Base-by-base conservation (phyloP, 1,140 invertebrate genomes). In the Cecropterus lyciades region DNA sequence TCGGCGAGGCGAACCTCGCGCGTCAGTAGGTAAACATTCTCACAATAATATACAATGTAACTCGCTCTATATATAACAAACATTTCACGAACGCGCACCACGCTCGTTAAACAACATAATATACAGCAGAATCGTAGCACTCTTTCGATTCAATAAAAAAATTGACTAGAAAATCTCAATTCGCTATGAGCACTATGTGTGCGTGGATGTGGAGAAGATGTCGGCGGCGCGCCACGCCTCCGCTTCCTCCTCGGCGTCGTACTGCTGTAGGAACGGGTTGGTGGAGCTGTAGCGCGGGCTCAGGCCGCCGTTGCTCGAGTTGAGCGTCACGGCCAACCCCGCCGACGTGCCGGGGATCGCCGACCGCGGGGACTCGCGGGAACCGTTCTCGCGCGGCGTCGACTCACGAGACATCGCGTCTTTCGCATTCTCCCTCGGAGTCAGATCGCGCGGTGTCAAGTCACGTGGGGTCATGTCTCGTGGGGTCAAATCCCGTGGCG, bases 241-340 rank as follows among this genome's bases (percentile, higher is more conserved):
- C 66, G 86, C 87, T 72, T 91, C 89, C 71, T 80, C 87, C 72
- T 91, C 89, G 51, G 81, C 86, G 78, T 91, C 89, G 77, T 94
- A 94, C 77, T 93, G 92, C 86, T 94, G 88, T 75, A 94, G 80
- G 82, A 94, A 94, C 43, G 94, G 94, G 89, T 94, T 94, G 24
- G 94, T 94, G 70, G 93, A 93, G 77, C 93, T 90, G 78, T 89
- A 92, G 65, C 87, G 88, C 24, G 88, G 91, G 60, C 87, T 88
- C 45, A 86, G 79, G 16, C 76, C 82, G 24, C 92, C 89, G 37
- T 85, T 86, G 49, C 84, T 85, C 4, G 91, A 87, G 72, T 93
- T 93, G 46, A 94, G 75, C 14, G 93, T 94, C 45, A 94, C 93
- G 20, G 93, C 93, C 49, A 94, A 81, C 3, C 94, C 94, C 5